These are phyloP conservation scores for Caerostris darwini DNA, from an alignment of 1,140 invertebrate genomes.

Conservation along the genomic window DNA sequence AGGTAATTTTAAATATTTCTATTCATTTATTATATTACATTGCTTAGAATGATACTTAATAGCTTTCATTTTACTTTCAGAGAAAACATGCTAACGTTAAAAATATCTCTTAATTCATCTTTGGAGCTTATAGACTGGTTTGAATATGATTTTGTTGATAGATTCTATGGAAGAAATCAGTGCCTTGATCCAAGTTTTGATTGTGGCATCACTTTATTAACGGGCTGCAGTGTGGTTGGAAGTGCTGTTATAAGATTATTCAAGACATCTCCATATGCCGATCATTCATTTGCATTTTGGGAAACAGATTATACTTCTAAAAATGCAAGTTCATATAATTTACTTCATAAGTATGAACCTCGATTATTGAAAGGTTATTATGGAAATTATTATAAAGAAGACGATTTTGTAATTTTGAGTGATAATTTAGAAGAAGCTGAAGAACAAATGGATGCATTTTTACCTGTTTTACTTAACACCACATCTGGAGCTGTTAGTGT, in stretches of 20 bases:
- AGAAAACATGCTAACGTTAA: background rate
- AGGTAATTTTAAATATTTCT: background rate
- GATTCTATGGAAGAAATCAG: background rate
- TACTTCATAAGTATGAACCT: background rate
- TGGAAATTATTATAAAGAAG: slow-evolving; percentile 9
- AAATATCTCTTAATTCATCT: background rate
- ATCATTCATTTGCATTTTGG: background rate
- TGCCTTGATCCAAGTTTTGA: background rate
- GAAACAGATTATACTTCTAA: background rate
- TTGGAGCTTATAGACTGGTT: slow-evolving; percentile 7
- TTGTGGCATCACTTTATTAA: background rate
- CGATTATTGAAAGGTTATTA: background rate
- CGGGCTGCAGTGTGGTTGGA: slow-evolving; percentile 44
- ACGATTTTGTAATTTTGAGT: background rate
- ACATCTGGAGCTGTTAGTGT: slow-evolving; percentile 48
- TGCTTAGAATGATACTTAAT: background rate
- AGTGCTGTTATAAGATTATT: slow-evolving; percentile 17
- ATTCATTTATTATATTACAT: background rate
- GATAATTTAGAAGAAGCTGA: slow-evolving; percentile 11
- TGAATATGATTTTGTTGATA: slow-evolving; percentile 54
- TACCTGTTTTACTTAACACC: background rate
- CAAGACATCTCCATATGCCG: background rate
- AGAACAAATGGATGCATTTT: slow-evolving; percentile 16
- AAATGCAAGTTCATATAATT: background rate
- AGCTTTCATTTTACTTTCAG: slow-evolving; percentile 24